Base-by-base conservation (phyloP, 2,797 vertebrate species). In the Acridotheres tristis region DNA sequence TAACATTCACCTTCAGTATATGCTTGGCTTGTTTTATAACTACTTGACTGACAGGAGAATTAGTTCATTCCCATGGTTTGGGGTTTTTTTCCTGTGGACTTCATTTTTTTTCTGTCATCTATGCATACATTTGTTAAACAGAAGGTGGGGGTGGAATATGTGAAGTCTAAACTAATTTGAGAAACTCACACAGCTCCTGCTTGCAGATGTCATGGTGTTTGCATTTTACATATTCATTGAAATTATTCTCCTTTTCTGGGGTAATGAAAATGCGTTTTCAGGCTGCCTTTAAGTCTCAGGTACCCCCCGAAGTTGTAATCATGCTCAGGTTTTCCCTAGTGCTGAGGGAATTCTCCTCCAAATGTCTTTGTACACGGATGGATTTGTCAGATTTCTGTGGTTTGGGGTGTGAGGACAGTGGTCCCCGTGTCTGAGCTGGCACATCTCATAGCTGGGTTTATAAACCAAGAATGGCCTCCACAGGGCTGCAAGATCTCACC, bases 1-100 rank as follows among this genome's bases (percentile, higher is more conserved):
- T 97, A 97, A 96, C 89, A 96, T 95, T 96, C 96, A 96, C 95
- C 96, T 97, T 96, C 91, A 92, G 94, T 97, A 38, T 73, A 94
- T 78, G 88, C 88, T 87, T 96, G 88, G 90, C 86, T 90, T 95
- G 86, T 96, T 97, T 96, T 95, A 80, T 89, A 97, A 95, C 93
- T 88, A 84, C 74, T 95, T 97, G 94, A 96, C 50, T 89, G 97
- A 96, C 82, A 95, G 83, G 51, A 95, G 80, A 97, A 96, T 87
- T 94, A 92, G 94, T 77, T 92, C 75, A 73, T 96, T 83, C 76
- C 72, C 85, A 86, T 93, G 73, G 50, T 90, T 91, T 85, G 75
- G 26, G 36, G 0, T 3, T 7, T 3, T 84, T 86, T 59, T 17
- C 47, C 83, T 68, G 27, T 82, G 93, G 71, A 63, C 50, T 89